These are phyloP conservation scores for Rhopalosiphum nymphaeae DNA, from an alignment of 2,888 invertebrate species.

Conservation along the genomic window DNA sequence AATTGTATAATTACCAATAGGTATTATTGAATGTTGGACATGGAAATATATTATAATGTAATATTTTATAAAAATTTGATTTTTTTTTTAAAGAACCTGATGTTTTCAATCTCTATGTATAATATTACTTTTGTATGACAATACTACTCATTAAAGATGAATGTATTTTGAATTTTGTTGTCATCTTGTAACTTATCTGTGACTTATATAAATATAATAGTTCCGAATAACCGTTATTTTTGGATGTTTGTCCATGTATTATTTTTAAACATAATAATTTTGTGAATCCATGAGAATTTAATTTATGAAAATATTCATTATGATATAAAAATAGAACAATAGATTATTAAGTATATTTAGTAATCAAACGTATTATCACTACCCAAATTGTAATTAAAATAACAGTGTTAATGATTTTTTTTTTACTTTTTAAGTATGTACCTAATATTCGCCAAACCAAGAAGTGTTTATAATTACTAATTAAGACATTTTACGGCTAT, in stretches of 20 bases:
- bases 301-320: constrained; percentile 7
- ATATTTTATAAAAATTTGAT: not conserved
- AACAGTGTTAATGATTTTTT: constrained; percentile 14
- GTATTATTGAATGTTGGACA: not conserved
- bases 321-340: not conserved
- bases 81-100: not conserved
- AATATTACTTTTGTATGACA: not conserved
- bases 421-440: not conserved
- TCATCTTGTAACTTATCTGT: not conserved
- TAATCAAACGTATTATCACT: not conserved
- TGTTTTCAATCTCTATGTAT: not conserved
- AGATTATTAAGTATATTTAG: not conserved
- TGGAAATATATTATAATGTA: not conserved
- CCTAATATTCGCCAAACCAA: not conserved
- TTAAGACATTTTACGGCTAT: constrained; percentile 27
- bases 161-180: not conserved
- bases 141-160: not conserved
- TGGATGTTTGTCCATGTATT: not conserved
- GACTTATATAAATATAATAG: not conserved
- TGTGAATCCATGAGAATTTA: constrained; percentile 29
- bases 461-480: constrained; percentile 29
- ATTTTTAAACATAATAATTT: constrained; percentile 8
- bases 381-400: not conserved
- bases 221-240: constrained; percentile 41
- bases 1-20: not conserved